Percentiles rank a stretch among this genome's conserved stretches.
These are phyloP conservation scores for Rhinichthys klamathensis DNA, from an alignment of 2,113 vertebrate species.

Conservation along the genomic window DNA sequence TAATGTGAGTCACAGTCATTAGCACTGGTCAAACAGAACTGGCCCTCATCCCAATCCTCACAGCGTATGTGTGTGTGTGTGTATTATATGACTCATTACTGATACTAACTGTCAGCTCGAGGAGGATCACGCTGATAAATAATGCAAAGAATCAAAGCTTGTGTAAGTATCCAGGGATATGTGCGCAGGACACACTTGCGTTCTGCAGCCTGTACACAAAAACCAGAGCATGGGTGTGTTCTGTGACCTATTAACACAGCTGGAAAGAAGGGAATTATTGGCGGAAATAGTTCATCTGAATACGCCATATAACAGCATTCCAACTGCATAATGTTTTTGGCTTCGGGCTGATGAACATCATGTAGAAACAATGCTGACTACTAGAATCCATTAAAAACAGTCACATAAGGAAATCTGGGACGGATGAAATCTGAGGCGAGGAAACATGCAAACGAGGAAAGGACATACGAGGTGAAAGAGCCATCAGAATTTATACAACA, in stretches of 20 bases:
- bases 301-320: not conserved
- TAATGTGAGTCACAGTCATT: constrained; percentile 73
- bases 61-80: constrained; percentile 51
- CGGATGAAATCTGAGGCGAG: not conserved
- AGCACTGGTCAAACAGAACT: constrained; percentile 67
- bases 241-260: not conserved
- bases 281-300: not conserved
- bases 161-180: constrained; percentile 17
- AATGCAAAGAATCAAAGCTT: constrained; percentile 23
- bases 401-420: not conserved
- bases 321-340: constrained; percentile 7
- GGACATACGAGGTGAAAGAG: not conserved
- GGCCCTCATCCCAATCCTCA: constrained; percentile 61
- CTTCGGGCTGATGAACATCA: not conserved
- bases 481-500: not conserved
- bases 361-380: not conserved
- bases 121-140: constrained; percentile 30
- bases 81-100: constrained; percentile 10
- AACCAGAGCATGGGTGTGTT: constrained; percentile 30
- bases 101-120: not conserved
- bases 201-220: not conserved
- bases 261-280: constrained; percentile 1
- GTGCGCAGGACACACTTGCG: not conserved
- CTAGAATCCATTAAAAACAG: not conserved
- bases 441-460: not conserved